Conservation (phyloP, 2,888 invertebrate genomes). For the Pterostichus niger region DNA sequence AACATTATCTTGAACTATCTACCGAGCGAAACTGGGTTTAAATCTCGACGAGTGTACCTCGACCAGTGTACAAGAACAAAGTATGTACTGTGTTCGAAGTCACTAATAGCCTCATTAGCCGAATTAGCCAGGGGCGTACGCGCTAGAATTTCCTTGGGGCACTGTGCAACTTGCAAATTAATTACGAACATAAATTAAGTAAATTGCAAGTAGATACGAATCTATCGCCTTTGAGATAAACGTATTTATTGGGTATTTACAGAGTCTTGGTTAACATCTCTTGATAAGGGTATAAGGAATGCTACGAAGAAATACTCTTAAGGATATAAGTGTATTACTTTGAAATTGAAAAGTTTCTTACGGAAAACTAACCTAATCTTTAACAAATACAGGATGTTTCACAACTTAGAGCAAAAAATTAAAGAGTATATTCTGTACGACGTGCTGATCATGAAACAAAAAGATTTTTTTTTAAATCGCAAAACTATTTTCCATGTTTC, state of each 20-base stretch:
- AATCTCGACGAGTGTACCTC: not conserved
- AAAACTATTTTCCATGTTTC: too few species aligned
- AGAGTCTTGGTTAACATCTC: constrained; percentile 2
- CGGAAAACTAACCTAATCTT: too few species aligned
- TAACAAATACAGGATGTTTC: too few species aligned
- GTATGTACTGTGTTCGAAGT: constrained; percentile 19
- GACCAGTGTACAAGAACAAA: not conserved
- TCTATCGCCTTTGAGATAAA: constrained; percentile 34
- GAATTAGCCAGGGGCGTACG: constrained; percentile 61
- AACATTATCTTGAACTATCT: not conserved
- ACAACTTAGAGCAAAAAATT: too few species aligned
- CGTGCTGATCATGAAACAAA: too few species aligned
- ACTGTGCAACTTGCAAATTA: constrained; percentile 51
- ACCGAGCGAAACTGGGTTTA: not conserved
- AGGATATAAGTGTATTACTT: too few species aligned
- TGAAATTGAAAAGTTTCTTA: too few species aligned
- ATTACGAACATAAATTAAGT: constrained; percentile 55
- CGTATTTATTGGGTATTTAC: constrained; percentile 51
- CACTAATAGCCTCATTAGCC: constrained; percentile 53
- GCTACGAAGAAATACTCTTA: too few species aligned
- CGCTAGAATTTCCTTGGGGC: constrained; percentile 35
- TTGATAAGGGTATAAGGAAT: constrained; percentile 15
- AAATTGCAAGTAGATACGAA: constrained; percentile 39
- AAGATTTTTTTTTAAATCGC: too few species aligned
- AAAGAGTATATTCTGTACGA: too few species aligned